Base-by-base conservation (phyloP, 2,888 invertebrate species). In the Pandemis corylana region DNA sequence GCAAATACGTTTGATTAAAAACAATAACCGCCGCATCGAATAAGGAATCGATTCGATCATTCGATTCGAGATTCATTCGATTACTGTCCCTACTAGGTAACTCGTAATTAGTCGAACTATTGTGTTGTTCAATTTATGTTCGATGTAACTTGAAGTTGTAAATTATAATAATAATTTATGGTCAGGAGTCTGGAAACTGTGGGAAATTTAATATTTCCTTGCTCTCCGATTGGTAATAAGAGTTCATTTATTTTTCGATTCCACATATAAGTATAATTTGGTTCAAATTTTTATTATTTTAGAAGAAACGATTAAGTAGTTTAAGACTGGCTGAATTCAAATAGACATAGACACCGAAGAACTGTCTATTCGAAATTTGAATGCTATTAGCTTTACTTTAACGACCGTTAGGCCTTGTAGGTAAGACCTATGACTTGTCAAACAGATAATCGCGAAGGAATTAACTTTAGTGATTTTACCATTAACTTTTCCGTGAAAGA, bases 31-130 rank as follows among this genome's bases (percentile, higher is more conserved):
- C 70, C 59, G 66, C 59, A 67, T 66, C 70, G 75, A 70, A 70
- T 67, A 75, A 75, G 75, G 70, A 75, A 75, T 75, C 71, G 75
- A 75, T 74, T 74, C 74, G 74, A 74, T 74, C 74, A 74, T 74
- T 65, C 74, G 74, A 74, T 74, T 70, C 65, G 64, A 62, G 72
- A 73, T 73, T 64, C 68, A 65, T 73, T 73, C 73, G 73, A 73
- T 73, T 73, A 65, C 73, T 68, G 65, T 74, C 74, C 74, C 74
- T 74, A 74, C 74, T 74, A 74, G 74, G 74, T 74, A 74, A 70
- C 74, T 74, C 74, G 74, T 70, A 74, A 74, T 74, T 74, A 74
- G 74, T 74, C 74, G 69, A 36, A 69, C 66, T 70, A 74, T 74
- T 74, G 74, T 74, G 64, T 72, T 72, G 70, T 66, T 70, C 74